A percentile compares a stretch with the other conserved stretches of the same genome.
phyloP scores from a whole-genome alignment of 1,140 invertebrate genomes.

The Argopecten irradians region DNA sequence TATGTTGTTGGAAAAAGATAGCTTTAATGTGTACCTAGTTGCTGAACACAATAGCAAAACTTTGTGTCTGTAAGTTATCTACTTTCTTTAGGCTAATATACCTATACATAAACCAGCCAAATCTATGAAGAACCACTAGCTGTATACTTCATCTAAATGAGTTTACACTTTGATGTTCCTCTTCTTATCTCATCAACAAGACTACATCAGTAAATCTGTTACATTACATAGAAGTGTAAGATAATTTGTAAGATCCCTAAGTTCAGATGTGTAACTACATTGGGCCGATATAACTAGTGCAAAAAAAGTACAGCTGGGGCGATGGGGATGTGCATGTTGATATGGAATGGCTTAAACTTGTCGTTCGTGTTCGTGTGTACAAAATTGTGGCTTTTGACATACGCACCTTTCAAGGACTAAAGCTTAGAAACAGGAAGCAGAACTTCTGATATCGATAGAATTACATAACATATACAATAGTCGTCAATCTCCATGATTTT shows the following conservation, averaged over 20 bases:
- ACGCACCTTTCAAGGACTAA: background rate
- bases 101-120: background rate
- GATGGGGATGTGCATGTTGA: background rate
- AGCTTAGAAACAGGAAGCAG: background rate
- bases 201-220: background rate
- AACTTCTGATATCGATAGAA: background rate
- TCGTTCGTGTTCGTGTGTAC: conserved; percentile 5
- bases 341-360: background rate
- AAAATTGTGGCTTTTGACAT: conserved; percentile 21
- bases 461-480: background rate
- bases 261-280: background rate
- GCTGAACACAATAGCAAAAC: background rate
- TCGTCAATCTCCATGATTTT: background rate
- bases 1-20: too few species aligned
- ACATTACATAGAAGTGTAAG: background rate
- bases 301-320: background rate
- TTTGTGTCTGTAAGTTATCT: background rate
- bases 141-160: background rate
- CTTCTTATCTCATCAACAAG: background rate
- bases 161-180: background rate
- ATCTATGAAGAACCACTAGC: background rate
- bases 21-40: background rate
- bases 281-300: background rate
- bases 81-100: background rate
- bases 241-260: background rate